These are phyloP conservation scores for Muricea muricata DNA, from an alignment of 92 coral and sea anemone genomes.

Conservation along the genomic window DNA sequence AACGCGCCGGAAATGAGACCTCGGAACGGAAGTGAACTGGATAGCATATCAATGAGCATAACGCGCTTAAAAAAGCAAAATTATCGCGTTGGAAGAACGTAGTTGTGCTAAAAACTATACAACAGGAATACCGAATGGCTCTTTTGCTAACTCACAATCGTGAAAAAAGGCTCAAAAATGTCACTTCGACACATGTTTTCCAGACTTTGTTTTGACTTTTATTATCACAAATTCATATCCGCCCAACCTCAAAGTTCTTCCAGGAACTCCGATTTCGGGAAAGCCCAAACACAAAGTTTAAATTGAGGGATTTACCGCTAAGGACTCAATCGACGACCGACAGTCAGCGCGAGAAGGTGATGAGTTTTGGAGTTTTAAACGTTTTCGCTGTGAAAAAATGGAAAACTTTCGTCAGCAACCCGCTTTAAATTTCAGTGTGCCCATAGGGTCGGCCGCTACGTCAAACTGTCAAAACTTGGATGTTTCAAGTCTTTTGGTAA, in stretches of 20 bases:
- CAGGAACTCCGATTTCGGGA: constrained; percentile 32
- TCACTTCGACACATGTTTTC: background rate
- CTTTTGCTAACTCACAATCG: background rate
- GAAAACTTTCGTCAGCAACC: background rate
- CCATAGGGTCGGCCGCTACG: background rate
- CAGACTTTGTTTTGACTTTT: background rate
- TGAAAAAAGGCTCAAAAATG: background rate
- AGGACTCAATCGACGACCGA: too few relatives aligned
- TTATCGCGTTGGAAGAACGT: background rate
- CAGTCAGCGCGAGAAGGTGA: background rate
- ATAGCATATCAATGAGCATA: too few relatives aligned
- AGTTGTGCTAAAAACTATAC: background rate
- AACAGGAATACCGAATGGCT: background rate
- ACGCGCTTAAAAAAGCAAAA: background rate
- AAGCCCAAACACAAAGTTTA: background rate
- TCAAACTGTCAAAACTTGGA: constrained; percentile 1
- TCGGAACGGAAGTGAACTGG: constrained; percentile 6
- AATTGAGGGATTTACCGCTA: background rate
- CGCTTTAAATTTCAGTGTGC: background rate
- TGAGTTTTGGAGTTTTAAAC: background rate
- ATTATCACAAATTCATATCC: background rate
- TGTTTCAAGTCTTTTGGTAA: background rate
- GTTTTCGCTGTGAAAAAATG: background rate
- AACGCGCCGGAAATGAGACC: background rate
- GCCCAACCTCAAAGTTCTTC: constrained; percentile 11